These are phyloP conservation scores for Cyprinus carpio DNA, from an alignment of 2,113 vertebrate genomes.

Conservation along the genomic window DNA sequence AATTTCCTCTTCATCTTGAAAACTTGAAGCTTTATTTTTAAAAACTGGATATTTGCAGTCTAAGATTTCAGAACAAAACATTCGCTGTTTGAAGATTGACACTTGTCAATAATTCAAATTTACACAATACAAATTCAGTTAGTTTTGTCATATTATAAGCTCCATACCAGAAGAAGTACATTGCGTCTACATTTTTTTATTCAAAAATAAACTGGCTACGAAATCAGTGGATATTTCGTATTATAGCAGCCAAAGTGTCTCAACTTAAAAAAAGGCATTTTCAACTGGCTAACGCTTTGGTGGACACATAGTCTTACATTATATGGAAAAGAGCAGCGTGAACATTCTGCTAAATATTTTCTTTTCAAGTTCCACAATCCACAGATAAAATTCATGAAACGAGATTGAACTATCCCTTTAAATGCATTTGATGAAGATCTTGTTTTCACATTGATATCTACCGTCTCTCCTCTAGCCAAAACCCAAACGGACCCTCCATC, in stretches of 20 bases:
- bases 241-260: neutral
- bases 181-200: neutral
- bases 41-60: too few species aligned
- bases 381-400: neutral
- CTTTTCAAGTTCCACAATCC: neutral
- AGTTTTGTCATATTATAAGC: too few species aligned
- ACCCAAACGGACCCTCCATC: conserved; percentile 96
- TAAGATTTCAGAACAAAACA: too few species aligned
- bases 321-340: neutral
- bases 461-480: conserved; percentile 82
- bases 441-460: neutral
- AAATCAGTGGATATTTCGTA: neutral
- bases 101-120: too few species aligned
- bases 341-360: neutral
- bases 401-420: neutral
- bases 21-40: too few species aligned
- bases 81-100: too few species aligned
- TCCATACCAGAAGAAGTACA: neutral
- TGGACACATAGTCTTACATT: neutral
- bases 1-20: too few species aligned
- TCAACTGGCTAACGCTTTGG: too few species aligned
- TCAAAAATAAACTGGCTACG: neutral
- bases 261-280: too few species aligned
- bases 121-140: too few species aligned
- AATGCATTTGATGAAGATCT: neutral